Conservation (phyloP, 2,113 vertebrate genomes). For the Paradoxurus hermaphroditus region DNA sequence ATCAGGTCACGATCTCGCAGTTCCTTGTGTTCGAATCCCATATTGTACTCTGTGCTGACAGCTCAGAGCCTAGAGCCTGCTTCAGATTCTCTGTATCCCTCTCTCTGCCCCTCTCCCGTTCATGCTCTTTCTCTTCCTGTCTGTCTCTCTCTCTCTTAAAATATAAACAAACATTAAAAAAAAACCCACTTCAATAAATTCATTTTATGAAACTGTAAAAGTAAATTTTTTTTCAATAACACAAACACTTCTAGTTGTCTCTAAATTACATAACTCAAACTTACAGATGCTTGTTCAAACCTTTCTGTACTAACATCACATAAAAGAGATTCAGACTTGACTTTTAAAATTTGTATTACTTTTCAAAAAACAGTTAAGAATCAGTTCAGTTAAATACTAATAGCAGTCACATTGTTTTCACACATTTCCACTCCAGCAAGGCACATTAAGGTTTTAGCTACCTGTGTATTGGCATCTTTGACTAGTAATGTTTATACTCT, state of each 20-base stretch:
- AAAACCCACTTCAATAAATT: not conserved
- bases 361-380: slow-evolving; percentile 27
- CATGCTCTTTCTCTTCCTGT: no score
- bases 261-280: not conserved
- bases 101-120: no score
- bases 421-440: not conserved
- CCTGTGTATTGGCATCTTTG: not conserved
- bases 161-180: no score
- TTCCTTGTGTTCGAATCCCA: no score
- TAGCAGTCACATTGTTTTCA: not conserved
- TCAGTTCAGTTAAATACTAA: slow-evolving; percentile 4
- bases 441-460: not conserved
- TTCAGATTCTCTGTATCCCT: no score
- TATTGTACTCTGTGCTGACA: no score
- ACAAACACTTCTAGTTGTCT: slow-evolving; percentile 1
- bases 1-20: no score
- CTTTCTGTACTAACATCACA: not conserved
- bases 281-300: slow-evolving; percentile 18
- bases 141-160: no score
- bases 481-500: not conserved
- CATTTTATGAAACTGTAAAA: slow-evolving; percentile 16
- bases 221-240: not conserved
- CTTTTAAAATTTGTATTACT: not conserved
- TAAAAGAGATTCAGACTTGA: not conserved
- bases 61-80: no score